Evolutionary conservation across 1,140 invertebrate species (phyloP), one percentile per base, ranked within the genome.

Genomic region (Lordiphosa clarofinis): DNA sequence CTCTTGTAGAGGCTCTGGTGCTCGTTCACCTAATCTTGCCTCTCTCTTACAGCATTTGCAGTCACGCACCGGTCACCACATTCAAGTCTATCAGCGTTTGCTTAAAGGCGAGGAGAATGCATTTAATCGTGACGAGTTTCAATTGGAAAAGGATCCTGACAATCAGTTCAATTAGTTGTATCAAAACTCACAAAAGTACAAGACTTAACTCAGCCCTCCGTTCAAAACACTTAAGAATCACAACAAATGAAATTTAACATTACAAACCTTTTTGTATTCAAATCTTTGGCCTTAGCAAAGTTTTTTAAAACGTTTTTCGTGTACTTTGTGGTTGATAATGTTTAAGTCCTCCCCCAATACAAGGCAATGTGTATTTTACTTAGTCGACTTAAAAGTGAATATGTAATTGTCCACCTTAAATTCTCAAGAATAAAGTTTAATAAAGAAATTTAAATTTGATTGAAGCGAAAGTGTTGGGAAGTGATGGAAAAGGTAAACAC

Each of bases 51-150:
- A 88, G 62, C 47, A 70, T 19, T 55, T 86, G 11, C 74, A 76
- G 12, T 42, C 63, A 24, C 79, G 87, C 11, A 81, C 64, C 1
- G 87, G 87, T 10, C 78, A 64, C 19, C 58, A 62, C 11, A 88
- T 88, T 36, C 37, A 75, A 39, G 78, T 88, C 8, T 88, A 81
- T 62, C 82, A 88, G 62, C 87, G 87, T n/a, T 36, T 87, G 31
- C 63, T 50, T 19, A 24, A 55, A 10, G 87, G 82, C 11, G 87
- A 88, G 46, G 78, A 88, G 44, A 88, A 88, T 49, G 52, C 69
- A 15, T 88, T 72, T 47, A 88, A 88, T 82, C 73, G 84, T 8
- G 49, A 68, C 11, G 24, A 50, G 21, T 24, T 24, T 24, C 4
- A 24, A 6, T 24, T 24, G 21, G 21, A 24, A 24, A 24, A 24